Evolutionary conservation across 2,888 invertebrate genomes (phyloP).

Genomic region (Odontomyia ornata): DNA sequence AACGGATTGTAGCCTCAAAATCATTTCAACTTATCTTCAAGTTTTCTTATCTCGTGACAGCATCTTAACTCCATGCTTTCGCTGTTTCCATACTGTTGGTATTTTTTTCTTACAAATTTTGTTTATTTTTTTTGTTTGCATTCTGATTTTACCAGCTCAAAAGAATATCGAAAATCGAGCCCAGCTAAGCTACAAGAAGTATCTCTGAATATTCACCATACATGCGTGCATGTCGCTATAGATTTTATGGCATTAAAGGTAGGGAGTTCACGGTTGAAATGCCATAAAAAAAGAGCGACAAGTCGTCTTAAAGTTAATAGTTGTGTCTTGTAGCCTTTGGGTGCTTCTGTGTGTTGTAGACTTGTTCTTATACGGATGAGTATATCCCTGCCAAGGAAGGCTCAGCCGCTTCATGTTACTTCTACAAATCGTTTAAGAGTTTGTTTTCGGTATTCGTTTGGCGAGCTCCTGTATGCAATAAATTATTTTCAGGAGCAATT

Average conservation of each 20-base stretch:
- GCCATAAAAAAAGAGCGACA: conserved; percentile 10
- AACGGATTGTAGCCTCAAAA: conserved; percentile 44
- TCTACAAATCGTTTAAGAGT: background rate
- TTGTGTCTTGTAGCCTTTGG: conserved; percentile 23
- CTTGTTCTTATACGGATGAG: background rate
- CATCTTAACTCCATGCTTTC: conserved; percentile 17
- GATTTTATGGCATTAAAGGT: conserved; percentile 18
- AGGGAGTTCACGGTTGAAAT: conserved; percentile 15
- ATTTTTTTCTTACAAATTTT: too few relatives aligned
- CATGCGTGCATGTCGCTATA: background rate
- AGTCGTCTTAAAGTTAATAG: conserved; percentile 12
- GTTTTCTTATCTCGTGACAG: conserved; percentile 37
- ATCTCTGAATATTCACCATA: background rate
- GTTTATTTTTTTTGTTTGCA: background rate
- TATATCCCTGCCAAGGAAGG: background rate
- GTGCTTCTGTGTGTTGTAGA: conserved; percentile 30
- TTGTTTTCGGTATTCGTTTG: background rate
- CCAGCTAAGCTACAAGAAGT: background rate
- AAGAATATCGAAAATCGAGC: background rate
- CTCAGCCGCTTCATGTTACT: background rate
- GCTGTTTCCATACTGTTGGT: background rate
- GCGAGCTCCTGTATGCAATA: conserved; percentile 40
- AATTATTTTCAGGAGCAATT: conserved; percentile 48
- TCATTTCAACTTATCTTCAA: conserved; percentile 47
- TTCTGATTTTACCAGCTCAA: background rate